Evolutionary conservation across 2,888 invertebrate genomes (phyloP).

Genomic region (Scaeva pyrastri): DNA sequence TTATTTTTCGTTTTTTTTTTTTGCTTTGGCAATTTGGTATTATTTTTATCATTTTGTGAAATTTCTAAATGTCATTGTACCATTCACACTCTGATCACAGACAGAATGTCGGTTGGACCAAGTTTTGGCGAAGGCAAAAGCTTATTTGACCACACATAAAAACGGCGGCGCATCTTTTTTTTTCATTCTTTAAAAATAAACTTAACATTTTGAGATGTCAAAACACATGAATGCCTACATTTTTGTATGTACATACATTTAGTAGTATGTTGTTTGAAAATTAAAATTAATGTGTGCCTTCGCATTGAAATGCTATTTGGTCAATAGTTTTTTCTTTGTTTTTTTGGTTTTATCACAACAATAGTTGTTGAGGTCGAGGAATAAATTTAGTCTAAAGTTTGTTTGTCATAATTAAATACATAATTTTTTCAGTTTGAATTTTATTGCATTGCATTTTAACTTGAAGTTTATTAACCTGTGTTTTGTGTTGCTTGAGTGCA

Average conservation of each 20-base stretch:
- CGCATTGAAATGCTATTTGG: not conserved
- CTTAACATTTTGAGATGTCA: slow-evolving; percentile 37
- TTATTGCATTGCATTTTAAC: not conserved
- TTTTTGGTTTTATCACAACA: not conserved
- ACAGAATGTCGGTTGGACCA: slow-evolving; percentile 20
- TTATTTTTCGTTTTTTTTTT: slow-evolving; percentile 3
- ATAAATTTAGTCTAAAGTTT: not conserved
- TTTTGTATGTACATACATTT: not conserved
- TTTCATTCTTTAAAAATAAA: slow-evolving; percentile 32
- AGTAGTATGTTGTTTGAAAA: too few relatives aligned
- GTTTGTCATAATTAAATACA: not conserved
- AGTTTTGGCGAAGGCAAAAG: not conserved
- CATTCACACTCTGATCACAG: slow-evolving; percentile 18
- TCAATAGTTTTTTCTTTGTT: not conserved
- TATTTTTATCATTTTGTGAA: slow-evolving; percentile 46
- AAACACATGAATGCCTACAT: not conserved
- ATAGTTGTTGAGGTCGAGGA: not conserved
- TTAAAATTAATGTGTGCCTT: not conserved
- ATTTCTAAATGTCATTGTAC: slow-evolving; percentile 64
- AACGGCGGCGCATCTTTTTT: slow-evolving; percentile 26
- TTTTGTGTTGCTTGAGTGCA: not conserved
- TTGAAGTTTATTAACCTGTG: slow-evolving; percentile 5
- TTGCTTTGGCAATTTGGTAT: slow-evolving; percentile 11
- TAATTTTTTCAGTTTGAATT: not conserved
- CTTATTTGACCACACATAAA: slow-evolving; percentile 15